phyloP scores from a whole-genome alignment of 2,888 invertebrate species.

The Anagyrus pseudococci region DNA sequence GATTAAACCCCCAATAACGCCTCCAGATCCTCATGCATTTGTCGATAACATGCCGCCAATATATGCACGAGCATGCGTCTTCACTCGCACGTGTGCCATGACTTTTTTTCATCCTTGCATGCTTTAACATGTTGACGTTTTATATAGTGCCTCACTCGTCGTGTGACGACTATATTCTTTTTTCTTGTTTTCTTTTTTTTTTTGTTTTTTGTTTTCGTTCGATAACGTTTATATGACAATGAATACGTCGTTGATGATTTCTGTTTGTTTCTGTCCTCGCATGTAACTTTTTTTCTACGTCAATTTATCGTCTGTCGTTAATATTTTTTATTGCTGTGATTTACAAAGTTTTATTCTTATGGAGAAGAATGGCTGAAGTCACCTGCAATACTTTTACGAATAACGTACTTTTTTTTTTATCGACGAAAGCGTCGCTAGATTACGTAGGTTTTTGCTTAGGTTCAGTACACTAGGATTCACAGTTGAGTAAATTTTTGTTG shows the following conservation, averaged over 20 bases:
- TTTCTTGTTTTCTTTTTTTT: no score
- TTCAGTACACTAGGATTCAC: no score
- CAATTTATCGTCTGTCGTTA: no score
- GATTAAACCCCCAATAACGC: constrained; percentile 17
- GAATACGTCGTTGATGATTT: constrained; percentile 39
- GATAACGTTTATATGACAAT: constrained; percentile 17
- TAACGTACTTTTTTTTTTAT: no score
- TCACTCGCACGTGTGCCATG: constrained; percentile 30
- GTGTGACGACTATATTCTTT: no score
- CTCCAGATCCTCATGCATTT: constrained; percentile 29
- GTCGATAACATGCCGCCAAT: constrained; percentile 27
- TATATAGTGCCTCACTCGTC: no score
- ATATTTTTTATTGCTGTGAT: constrained; percentile 14
- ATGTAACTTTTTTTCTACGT: constrained; percentile 35
- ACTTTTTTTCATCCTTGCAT: constrained; percentile 32
- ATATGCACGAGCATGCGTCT: constrained; percentile 33
- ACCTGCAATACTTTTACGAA: background rate
- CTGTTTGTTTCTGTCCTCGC: constrained; percentile 42
- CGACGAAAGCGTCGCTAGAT: no score
- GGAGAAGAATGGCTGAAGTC: constrained; percentile 21
- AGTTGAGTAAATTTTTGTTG: no score
- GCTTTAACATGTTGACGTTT: no score
- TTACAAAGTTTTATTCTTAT: constrained; percentile 19
- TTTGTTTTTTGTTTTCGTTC: no score
- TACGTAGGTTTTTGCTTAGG: background rate